Evolutionary conservation across 2,113 vertebrate species (phyloP), one percentile per base, ranked within the genome.

Genomic region (Opisthocomus hoazin): DNA sequence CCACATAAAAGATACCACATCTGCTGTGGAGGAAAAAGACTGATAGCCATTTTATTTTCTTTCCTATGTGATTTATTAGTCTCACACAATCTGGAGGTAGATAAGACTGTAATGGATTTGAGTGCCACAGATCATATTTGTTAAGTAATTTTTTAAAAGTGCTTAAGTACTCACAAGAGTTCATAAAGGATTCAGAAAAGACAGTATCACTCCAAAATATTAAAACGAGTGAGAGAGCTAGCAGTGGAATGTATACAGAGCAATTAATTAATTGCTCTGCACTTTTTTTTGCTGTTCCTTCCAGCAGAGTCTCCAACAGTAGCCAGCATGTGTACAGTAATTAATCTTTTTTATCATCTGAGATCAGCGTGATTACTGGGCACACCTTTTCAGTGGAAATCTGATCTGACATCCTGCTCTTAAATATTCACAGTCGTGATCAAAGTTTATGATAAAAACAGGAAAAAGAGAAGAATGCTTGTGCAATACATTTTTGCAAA

Each of bases 341-440:
- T 89, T 81, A 84, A 93, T 94, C 69, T 82, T 87, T 92, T 91
- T 94, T 89, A 93, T 93, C 60, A 87, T 73, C 65, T 1, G 7
- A 96, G 61, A 92, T 91, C 57, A 89, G 73, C 9, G 2, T 60
- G 86, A 94, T 92, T 71, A 90, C 56, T 71, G 34, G 43, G 71
- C 29, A 53, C 63, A 87, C 53, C 74, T 93, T 71, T 61, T 74
- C 78, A 91, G 61, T 39, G 70, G 50, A 91, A 94, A 94, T 30
- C 48, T 83, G 78, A n/a, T 69, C 61, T 82, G 74, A 94, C 57
- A 96, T 82, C 70, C 84, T 84, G 65, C 56, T 73, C 45, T 92
- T 93, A 71, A 87, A 84, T 93, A 86, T 46, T 70, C 75, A 79
- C 8, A 43, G 18, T 58, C 41, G 39, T 58, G 41, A 94, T 77